Evolutionary conservation across 2,888 invertebrate species (phyloP).

Genomic region (Tachina lurida): DNA sequence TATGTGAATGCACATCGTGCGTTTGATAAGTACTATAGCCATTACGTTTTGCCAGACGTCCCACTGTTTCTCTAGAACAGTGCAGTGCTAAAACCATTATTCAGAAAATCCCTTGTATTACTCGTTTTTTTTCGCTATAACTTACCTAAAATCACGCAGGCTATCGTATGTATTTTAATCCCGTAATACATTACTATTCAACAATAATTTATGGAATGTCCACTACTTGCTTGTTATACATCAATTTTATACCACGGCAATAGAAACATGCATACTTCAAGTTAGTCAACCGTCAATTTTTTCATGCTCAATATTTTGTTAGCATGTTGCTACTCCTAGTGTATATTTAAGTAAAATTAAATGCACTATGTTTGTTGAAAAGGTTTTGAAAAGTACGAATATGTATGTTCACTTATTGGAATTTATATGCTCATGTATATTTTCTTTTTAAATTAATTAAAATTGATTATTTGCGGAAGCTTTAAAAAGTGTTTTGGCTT

Average conservation of each 20-base stretch:
- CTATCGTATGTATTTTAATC: conserved; percentile 59
- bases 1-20: conserved; percentile 72
- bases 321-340: conserved; percentile 66
- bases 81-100: conserved; percentile 65
- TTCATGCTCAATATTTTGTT: conserved; percentile 67
- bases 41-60: conserved; percentile 78
- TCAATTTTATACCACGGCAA: conserved; percentile 68
- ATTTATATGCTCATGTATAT: background rate
- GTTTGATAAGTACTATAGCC: conserved; percentile 76
- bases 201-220: conserved; percentile 71
- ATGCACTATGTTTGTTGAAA: conserved; percentile 45
- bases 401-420: conserved; percentile 42
- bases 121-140: background rate
- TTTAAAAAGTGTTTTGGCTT: conserved; percentile 62
- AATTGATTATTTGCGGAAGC: conserved; percentile 72
- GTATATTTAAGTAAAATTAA: conserved; percentile 51
- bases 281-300: conserved; percentile 65
- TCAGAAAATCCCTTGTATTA: conserved; percentile 4
- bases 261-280: conserved; percentile 51
- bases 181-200: conserved; percentile 71
- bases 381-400: conserved; percentile 30
- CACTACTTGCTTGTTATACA: conserved; percentile 68
- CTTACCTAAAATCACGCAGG: conserved; percentile 72
- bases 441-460: conserved; percentile 10
- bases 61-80: conserved; percentile 71